phyloP scores from a whole-genome alignment of 2,797 vertebrate species.

The Lates japonicus region DNA sequence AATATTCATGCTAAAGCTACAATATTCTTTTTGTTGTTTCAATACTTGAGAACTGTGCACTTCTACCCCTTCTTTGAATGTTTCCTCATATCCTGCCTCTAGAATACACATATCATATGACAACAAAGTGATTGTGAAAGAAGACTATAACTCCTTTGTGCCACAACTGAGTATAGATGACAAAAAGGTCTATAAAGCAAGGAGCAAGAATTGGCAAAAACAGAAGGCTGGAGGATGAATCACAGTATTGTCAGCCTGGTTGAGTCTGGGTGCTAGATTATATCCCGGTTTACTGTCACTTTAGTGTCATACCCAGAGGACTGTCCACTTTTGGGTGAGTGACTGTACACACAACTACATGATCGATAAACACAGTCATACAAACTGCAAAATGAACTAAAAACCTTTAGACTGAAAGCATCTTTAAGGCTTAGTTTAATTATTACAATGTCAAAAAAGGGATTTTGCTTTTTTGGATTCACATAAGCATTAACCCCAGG shows the following conservation, averaged over 20 bases:
- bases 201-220: not conserved
- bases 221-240: not conserved
- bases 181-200: not conserved
- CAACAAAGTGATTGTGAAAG: not conserved
- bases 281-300: not conserved
- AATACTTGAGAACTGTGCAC: not conserved
- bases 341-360: not conserved
- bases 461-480: not conserved
- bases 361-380: constrained; percentile 15
- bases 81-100: not conserved
- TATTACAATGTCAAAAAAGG: not conserved
- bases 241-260: not conserved
- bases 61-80: not conserved
- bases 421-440: constrained; percentile 4
- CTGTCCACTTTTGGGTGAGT: not conserved
- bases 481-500: not conserved
- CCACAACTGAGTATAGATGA: not conserved
- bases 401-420: not conserved
- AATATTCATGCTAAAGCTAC: not conserved
- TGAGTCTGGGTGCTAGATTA: not conserved
- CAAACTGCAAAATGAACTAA: not conserved
- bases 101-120: not conserved
- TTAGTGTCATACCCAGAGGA: not conserved
- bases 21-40: not conserved
- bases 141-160: not conserved